These are phyloP conservation scores for Denticeps clupeoides DNA, from an alignment of 2,797 vertebrate genomes.

Conservation along the genomic window DNA sequence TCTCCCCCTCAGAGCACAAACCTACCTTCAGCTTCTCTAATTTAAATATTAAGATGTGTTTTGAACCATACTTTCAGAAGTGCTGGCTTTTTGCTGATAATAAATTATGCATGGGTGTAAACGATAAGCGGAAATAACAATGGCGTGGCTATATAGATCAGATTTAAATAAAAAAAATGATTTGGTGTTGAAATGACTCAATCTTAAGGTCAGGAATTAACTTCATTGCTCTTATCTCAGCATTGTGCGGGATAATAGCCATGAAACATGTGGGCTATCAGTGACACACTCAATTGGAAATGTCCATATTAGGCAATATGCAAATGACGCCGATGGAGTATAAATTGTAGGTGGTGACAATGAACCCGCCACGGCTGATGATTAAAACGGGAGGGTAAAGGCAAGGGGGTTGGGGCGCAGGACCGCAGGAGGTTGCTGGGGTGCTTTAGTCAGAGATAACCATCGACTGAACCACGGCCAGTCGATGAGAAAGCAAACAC, in stretches of 20 bases:
- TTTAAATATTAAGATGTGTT: background rate
- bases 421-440: conserved; percentile 28
- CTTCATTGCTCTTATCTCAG: conserved; percentile 58
- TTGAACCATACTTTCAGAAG: background rate
- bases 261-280: conserved; percentile 54
- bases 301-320: conserved; percentile 68
- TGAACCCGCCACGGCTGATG: conserved; percentile 52
- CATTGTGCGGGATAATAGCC: conserved; percentile 46
- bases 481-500: conserved; percentile 44
- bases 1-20: conserved; percentile 4
- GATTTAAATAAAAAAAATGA: conserved; percentile 37
- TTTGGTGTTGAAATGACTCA: conserved; percentile 36
- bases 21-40: conserved; percentile 11
- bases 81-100: conserved; percentile 1
- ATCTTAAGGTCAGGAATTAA: conserved; percentile 59
- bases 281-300: conserved; percentile 62
- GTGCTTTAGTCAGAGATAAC: conserved; percentile 48
- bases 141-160: conserved; percentile 26
- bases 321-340: conserved; percentile 62
- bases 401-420: conserved; percentile 20
- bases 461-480: conserved; percentile 46
- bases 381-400: conserved; percentile 56
- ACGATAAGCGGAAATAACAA: conserved; percentile 25
- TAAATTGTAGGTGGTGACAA: conserved; percentile 60
- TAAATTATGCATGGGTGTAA: conserved; percentile 24